These are phyloP conservation scores for Spilogale gracilis DNA, from an alignment of 2,113 vertebrate species.

Conservation along the genomic window DNA sequence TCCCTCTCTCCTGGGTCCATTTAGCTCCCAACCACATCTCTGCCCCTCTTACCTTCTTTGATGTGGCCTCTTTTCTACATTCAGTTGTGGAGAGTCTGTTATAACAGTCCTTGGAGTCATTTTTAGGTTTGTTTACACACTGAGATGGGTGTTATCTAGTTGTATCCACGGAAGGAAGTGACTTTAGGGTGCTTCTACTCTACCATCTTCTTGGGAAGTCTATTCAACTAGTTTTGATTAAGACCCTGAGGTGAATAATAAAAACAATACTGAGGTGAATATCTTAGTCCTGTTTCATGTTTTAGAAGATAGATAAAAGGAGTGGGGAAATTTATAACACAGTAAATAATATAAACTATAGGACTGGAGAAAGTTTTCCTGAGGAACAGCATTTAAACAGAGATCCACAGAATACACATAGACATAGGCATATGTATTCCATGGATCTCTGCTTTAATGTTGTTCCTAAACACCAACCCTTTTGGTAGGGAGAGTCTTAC, in stretches of 20 bases:
- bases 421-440: background rate
- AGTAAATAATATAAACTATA: background rate
- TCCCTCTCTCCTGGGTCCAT: background rate
- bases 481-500: background rate
- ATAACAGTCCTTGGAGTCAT: background rate
- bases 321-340: background rate
- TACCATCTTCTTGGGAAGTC: background rate
- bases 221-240: conserved; percentile 14
- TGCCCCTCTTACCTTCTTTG: background rate
- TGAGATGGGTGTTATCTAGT: background rate
- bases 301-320: background rate
- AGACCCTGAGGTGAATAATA: background rate
- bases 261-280: background rate
- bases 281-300: background rate
- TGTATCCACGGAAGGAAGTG: background rate
- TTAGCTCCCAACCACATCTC: background rate
- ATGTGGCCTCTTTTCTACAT: background rate
- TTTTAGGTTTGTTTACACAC: background rate
- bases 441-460: background rate
- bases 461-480: background rate
- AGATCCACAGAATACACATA: background rate
- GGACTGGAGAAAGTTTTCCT: background rate
- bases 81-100: background rate
- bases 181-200: background rate
- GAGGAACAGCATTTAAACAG: background rate